Conservation (phyloP, 1,140 invertebrate genomes). For the Panagrolaimus sp. region DNA sequence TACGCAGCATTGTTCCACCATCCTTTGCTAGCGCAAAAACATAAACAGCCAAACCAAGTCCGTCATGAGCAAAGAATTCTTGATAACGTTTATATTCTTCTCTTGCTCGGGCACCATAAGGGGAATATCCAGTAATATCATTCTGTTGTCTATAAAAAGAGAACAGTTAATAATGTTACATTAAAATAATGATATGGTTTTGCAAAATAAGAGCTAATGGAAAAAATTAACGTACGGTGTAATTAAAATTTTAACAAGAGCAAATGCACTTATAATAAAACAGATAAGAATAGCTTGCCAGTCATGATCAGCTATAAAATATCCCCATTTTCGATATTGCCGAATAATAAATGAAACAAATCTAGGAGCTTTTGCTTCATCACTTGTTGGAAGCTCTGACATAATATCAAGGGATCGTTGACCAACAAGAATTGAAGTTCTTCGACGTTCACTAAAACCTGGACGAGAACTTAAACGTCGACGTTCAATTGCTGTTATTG, state of each 20-base stretch:
- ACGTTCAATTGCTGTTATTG: neutral
- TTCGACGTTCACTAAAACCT: slow-evolving; percentile 28
- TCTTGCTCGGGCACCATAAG: slow-evolving; percentile 53
- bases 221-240: slow-evolving; percentile 39
- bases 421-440: slow-evolving; percentile 43
- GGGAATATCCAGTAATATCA: slow-evolving; percentile 55
- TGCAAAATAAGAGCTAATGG: too few relatives aligned
- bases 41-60: slow-evolving; percentile 36
- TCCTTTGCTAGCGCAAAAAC: slow-evolving; percentile 50
- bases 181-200: too few relatives aligned
- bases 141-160: slow-evolving; percentile 50
- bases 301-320: slow-evolving; percentile 49
- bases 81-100: slow-evolving; percentile 46
- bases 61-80: slow-evolving; percentile 48
- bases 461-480: slow-evolving; percentile 23
- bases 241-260: slow-evolving; percentile 40
- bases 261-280: slow-evolving; percentile 48
- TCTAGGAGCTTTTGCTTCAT: slow-evolving; percentile 39
- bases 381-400: slow-evolving; percentile 27
- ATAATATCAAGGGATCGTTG: slow-evolving; percentile 46
- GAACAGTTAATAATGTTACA: too few relatives aligned
- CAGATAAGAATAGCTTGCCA: slow-evolving; percentile 55
- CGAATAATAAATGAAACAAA: slow-evolving; percentile 52
- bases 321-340: slow-evolving; percentile 47
- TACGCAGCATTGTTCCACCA: slow-evolving; percentile 52